These are phyloP conservation scores for Lepisosteus oculatus DNA, from an alignment of 2,113 vertebrate genomes.

Conservation along the genomic window DNA sequence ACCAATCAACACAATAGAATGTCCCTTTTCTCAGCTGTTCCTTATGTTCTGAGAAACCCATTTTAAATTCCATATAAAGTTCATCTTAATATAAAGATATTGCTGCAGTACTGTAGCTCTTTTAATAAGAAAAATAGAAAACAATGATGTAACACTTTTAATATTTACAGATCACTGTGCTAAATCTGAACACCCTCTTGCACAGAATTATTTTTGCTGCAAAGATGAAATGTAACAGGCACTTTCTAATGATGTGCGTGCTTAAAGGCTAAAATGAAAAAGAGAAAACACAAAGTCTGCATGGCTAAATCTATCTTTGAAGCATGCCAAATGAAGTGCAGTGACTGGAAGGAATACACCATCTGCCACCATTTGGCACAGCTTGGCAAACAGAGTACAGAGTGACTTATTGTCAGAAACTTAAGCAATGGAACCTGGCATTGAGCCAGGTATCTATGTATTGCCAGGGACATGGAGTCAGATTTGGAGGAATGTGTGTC, in stretches of 20 bases:
- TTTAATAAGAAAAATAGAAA: too few relatives aligned
- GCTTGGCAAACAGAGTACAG: constrained; percentile 40
- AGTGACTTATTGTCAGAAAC: constrained; percentile 55
- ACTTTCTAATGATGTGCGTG: constrained; percentile 5
- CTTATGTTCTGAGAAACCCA: too few relatives aligned
- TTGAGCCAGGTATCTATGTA: constrained; percentile 21
- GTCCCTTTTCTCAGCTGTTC: too few relatives aligned
- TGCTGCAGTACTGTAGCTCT: too few relatives aligned
- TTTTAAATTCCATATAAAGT: too few relatives aligned
- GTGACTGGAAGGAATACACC: constrained; percentile 34
- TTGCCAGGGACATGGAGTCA: constrained; percentile 19
- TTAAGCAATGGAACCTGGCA: constrained; percentile 40
- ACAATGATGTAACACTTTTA: too few relatives aligned
- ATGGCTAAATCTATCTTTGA: constrained; percentile 51
- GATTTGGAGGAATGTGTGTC: not conserved
- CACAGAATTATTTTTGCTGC: constrained; percentile 1
- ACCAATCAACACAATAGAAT: too few relatives aligned
- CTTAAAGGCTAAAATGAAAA: constrained; percentile 52
- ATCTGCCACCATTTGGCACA: constrained; percentile 56
- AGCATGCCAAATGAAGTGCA: constrained; percentile 38
- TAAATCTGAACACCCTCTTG: too few relatives aligned
- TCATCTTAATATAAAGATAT: too few relatives aligned
- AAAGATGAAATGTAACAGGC: constrained; percentile 45
- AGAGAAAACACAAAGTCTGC: constrained; percentile 58
- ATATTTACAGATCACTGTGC: too few relatives aligned